These are phyloP conservation scores for Amphiura filiformis DNA, from an alignment of 35 echinoderm and acorn worm genomes.

Conservation along the genomic window DNA sequence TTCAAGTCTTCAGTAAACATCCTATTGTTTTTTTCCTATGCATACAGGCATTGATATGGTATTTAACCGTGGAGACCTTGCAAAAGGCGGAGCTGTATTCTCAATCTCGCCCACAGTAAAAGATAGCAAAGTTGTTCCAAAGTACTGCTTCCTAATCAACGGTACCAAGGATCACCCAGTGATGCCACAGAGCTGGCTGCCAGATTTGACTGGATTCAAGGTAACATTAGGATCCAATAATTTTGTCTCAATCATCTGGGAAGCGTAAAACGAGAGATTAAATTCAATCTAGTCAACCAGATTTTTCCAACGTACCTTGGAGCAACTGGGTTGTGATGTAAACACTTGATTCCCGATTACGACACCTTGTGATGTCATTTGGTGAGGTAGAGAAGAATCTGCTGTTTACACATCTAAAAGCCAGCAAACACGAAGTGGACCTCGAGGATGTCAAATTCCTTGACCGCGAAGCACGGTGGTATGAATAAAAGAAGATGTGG, in stretches of 20 bases:
- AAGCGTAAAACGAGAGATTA: background rate
- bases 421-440: no score
- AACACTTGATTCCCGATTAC: background rate
- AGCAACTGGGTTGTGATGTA: background rate
- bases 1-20: no score
- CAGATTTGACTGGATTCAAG: constrained; percentile 64
- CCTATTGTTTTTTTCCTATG: background rate
- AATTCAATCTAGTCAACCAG: no score
- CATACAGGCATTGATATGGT: constrained; percentile 75
- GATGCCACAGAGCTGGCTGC: constrained; percentile 55
- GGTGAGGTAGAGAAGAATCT: no score
- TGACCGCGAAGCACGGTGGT: no score
- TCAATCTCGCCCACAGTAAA: constrained; percentile 58
- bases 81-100: constrained; percentile 45
- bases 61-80: constrained; percentile 50
- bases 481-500: no score
- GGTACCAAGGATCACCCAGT: constrained; percentile 38
- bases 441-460: no score
- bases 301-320: no score
- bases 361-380: background rate
- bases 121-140: background rate
- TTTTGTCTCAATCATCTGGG: background rate
- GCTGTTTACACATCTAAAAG: no score
- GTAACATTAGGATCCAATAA: constrained; percentile 13
- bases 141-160: constrained; percentile 63